A percentile compares a stretch with the other conserved stretches of the same genome.
These are phyloP conservation scores for Cyrtonyx montezumae DNA, from an alignment of 2,113 vertebrate species.

Conservation along the genomic window DNA sequence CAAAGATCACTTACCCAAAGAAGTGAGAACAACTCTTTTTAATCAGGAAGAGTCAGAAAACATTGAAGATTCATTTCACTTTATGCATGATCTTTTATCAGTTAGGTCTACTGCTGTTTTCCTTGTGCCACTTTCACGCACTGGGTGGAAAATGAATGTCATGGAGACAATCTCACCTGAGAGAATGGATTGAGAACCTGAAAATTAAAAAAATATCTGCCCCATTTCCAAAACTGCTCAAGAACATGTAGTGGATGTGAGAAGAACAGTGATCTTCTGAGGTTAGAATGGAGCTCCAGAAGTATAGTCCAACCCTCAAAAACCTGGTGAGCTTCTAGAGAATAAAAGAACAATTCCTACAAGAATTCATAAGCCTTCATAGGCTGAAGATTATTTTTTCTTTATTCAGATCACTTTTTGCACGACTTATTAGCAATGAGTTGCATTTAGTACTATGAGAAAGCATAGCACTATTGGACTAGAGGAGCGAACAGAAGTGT, in stretches of 20 bases:
- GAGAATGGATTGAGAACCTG: neutral
- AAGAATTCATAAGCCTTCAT: neutral
- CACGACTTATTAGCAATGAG: neutral
- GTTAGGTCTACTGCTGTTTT: neutral
- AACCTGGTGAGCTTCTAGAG: neutral
- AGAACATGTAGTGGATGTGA: fast-evolving
- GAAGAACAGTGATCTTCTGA: neutral
- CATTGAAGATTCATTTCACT: neutral
- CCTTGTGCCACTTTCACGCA: neutral
- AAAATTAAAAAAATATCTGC: neutral
- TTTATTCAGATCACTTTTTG: neutral
- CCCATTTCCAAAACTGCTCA: neutral
- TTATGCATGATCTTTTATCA: neutral
- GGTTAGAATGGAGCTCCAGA: neutral
- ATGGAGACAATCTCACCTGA: neutral
- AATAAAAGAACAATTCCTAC: neutral
- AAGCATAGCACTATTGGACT: neutral
- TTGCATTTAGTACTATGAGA: neutral
- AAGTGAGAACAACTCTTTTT: neutral
- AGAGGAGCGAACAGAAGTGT: neutral
- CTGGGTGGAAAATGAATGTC: fast-evolving
- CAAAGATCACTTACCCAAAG: neutral
- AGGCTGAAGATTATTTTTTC: neutral
- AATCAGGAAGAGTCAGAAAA: neutral
- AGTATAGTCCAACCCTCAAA: neutral